Percentiles rank a stretch among this genome's conserved stretches.
Evolutionary conservation across 1,140 invertebrate species (phyloP).

Genomic region (Pseudomyrmex dendroicus): DNA sequence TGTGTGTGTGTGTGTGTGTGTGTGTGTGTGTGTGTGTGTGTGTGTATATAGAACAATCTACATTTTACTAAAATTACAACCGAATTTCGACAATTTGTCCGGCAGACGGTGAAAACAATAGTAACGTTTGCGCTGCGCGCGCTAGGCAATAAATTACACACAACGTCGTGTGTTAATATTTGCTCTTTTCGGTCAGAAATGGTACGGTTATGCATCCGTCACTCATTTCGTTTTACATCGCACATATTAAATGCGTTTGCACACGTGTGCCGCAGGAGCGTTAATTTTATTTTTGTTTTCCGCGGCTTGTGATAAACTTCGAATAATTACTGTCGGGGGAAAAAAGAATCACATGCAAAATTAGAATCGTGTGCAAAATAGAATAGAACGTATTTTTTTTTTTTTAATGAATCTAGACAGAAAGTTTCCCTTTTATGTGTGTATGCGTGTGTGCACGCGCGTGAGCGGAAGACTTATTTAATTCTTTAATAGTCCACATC

Average conservation of each 20-base stretch:
- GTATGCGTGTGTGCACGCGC: too few species aligned
- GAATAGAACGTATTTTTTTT: too few species aligned
- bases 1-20: too few species aligned
- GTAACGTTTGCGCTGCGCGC: conserved; percentile 15
- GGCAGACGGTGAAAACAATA: conserved; percentile 29
- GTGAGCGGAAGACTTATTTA: too few species aligned
- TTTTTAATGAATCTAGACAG: background rate
- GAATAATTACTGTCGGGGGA: background rate
- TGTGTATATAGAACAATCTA: background rate
- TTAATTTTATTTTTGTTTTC: conserved; percentile 30
- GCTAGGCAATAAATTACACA: conserved; percentile 36
- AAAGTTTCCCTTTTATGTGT: background rate
- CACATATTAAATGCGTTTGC: conserved; percentile 25
- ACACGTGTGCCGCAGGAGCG: background rate
- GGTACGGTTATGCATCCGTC: conserved; percentile 24
- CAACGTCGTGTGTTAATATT: conserved; percentile 39
- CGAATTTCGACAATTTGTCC: conserved; percentile 22
- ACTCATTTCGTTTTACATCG: conserved; percentile 30
- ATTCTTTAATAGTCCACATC: too few species aligned
- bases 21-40: too few species aligned
- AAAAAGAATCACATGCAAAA: background rate
- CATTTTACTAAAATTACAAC: conserved; percentile 15
- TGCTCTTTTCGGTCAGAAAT: conserved; percentile 18
- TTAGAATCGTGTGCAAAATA: too few species aligned
- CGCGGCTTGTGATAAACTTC: background rate